Conservation (phyloP, 1,140 invertebrate species). For the Xylocopa sonorina region DNA sequence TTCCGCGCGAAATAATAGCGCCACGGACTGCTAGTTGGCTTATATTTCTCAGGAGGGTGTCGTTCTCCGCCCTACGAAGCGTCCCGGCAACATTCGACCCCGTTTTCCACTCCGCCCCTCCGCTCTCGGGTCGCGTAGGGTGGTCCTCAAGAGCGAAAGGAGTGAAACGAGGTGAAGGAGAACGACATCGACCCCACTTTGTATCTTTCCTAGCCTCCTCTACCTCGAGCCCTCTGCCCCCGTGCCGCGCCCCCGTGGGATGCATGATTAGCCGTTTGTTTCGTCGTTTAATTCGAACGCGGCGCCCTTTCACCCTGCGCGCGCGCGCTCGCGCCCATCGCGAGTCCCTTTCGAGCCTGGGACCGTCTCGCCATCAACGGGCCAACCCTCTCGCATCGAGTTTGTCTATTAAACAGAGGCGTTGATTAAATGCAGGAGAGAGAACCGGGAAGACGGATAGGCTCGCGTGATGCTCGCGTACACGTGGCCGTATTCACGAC, state of each 20-base stretch:
- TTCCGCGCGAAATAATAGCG: slow-evolving; percentile 42
- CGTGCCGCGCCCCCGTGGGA: slow-evolving; percentile 54
- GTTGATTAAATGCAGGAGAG: slow-evolving; percentile 77
- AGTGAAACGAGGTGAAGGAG: slow-evolving; percentile 26
- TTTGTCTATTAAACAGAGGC: slow-evolving; percentile 79
- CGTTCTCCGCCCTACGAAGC: slow-evolving; percentile 48
- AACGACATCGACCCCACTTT: slow-evolving; percentile 47
- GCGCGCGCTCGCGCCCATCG: not conserved
- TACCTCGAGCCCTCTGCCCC: no score
- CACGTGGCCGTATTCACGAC: not conserved
- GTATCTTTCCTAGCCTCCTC: slow-evolving; percentile 44
- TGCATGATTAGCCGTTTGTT: slow-evolving; percentile 80
- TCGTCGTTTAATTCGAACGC: slow-evolving; percentile 76
- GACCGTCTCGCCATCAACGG: slow-evolving; percentile 70
- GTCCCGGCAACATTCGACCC: slow-evolving; percentile 41
- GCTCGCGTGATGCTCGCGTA: slow-evolving; percentile 55
- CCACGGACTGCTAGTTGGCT: slow-evolving; percentile 43
- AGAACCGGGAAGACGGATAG: slow-evolving; percentile 71
- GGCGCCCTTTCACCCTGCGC: slow-evolving; percentile 43
- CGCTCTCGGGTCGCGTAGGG: not conserved
- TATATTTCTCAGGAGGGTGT: slow-evolving; percentile 58
- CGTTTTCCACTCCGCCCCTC: not conserved
- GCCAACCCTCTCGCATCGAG: slow-evolving; percentile 74
- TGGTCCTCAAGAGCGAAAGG: slow-evolving; percentile 32
- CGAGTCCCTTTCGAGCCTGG: not conserved